phyloP scores from a whole-genome alignment of 2,797 vertebrate genomes.

The Sebastes cheni region DNA sequence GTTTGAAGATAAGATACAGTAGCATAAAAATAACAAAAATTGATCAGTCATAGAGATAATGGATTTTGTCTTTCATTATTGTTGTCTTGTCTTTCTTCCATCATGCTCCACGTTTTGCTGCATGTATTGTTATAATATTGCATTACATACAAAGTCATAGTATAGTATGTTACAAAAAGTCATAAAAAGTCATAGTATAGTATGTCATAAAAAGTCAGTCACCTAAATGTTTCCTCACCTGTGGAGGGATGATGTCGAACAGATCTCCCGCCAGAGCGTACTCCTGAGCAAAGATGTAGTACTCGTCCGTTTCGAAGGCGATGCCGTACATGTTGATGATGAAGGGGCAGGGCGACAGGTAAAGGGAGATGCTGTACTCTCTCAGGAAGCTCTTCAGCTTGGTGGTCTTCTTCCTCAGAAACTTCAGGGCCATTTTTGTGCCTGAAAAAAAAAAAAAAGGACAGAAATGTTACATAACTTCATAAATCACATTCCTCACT shows the following conservation, averaged over 20 bases:
- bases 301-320: constrained; percentile 83
- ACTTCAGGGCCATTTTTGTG: constrained; percentile 86
- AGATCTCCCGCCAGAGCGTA: constrained; percentile 84
- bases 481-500: neutral
- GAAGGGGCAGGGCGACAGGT: constrained; percentile 84
- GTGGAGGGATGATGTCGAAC: constrained; percentile 87
- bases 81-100: no score
- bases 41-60: no score
- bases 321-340: constrained; percentile 88
- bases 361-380: constrained; percentile 85
- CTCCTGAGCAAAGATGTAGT: constrained; percentile 86
- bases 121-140: no score
- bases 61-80: no score
- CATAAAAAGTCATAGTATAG: no score
- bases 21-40: no score
- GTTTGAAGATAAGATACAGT: no score
- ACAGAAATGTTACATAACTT: constrained; percentile 29
- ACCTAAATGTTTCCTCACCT: constrained; percentile 64
- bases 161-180: no score
- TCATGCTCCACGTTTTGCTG: no score
- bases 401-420: constrained; percentile 84
- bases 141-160: no score
- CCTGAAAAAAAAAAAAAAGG: constrained; percentile 57
- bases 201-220: no score
- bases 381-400: constrained; percentile 85